phyloP scores from a whole-genome alignment of 2,797 vertebrate species.

The Amblyraja radiata region DNA sequence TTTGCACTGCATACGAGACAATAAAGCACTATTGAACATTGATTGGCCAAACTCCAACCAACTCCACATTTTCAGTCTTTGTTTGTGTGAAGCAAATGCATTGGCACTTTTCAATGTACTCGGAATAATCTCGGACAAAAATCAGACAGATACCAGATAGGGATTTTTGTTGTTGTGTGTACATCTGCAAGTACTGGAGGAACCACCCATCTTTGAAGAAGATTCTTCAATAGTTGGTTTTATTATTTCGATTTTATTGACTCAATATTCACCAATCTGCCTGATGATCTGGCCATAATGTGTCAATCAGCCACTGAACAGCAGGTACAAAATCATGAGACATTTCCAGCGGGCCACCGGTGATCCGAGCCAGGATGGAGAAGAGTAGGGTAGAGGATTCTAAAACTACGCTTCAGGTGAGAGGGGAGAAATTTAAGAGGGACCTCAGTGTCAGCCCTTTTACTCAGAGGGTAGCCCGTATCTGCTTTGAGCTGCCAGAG shows the following conservation, averaged over 20 bases:
- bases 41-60: neutral
- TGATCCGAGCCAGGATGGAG: neutral
- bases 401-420: too few relatives aligned
- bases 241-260: neutral
- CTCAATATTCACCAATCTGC: neutral
- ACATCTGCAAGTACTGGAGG: neutral
- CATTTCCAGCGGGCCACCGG: neutral
- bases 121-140: neutral
- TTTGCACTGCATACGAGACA: too few relatives aligned
- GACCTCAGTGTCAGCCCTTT: too few relatives aligned
- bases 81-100: neutral
- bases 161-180: neutral
- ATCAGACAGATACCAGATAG: neutral
- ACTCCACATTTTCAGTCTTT: neutral
- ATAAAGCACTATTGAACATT: neutral
- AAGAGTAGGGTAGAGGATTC: neutral
- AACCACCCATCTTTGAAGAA: neutral
- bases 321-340: neutral
- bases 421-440: too few relatives aligned
- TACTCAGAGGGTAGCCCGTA: too few relatives aligned
- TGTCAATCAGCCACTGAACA: too few relatives aligned
- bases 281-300: neutral
- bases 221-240: too few relatives aligned
- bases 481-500: too few relatives aligned
- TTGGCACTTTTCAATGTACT: neutral